Evolutionary conservation across 2,888 invertebrate species (phyloP), one percentile per base, ranked within the genome.

Genomic region (Nemapogon koenigi): DNA sequence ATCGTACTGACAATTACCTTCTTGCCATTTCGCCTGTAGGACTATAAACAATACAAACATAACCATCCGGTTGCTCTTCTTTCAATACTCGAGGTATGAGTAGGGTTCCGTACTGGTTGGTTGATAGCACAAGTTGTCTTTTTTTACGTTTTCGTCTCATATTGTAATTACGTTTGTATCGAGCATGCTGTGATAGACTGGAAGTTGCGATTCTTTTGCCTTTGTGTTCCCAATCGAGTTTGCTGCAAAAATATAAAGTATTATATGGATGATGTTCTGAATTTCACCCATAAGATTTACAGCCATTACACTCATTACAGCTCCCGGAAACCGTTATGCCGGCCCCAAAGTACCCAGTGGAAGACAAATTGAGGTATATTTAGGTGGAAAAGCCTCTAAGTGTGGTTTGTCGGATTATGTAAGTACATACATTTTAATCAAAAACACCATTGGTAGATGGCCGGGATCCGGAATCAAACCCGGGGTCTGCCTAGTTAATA

Each of bases 11-110:
- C 7, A 22, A 43, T 43, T 46, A 76, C 58, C 89, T 81, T 49
- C 88, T 84, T 41, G 89, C 89, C 57, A 88, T 87, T 61, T 90
- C 89, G 1, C 89, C 90, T 2, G 86, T 86, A 18, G 87, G 83
- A 55, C 89, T 89, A 39, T 83, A 83, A 1, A 91, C 91, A 31
- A 86, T 84, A 67, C 92, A 93, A n/a, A 88, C 89, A 61, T 91
- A 92, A 38, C 82, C 81, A 37, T 91, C 91, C 25, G 88, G 87
- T 60, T 90, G 91, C 38, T 86, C 83, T 32, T 71, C 71, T 31
- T 85, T 84, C 44, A 82, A 70, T 13, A 87, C 70, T 49, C 76
- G 81, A 38, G 81, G 79, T 57, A 87, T 83, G 47, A 78, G 79
- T 44, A 87, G 55, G 26, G 84, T 75, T 1, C 86, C 87, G 31